These are phyloP conservation scores for Poeciliopsis gracilis DNA, from an alignment of 2,797 vertebrate genomes.

Conservation along the genomic window DNA sequence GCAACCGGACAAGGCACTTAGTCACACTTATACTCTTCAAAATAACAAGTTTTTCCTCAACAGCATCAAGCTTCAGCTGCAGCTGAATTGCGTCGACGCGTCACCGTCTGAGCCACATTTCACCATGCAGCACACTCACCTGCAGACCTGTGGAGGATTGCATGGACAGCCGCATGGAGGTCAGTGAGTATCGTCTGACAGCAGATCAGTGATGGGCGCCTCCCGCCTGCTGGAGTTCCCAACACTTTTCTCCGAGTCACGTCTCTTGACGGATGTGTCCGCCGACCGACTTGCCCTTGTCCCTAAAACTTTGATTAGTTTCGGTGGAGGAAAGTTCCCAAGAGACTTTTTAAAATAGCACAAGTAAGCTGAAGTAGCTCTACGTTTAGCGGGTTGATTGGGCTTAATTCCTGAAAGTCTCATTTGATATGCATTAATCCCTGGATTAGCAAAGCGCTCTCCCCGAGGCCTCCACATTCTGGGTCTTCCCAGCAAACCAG, in stretches of 20 bases:
- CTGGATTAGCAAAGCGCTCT: neutral
- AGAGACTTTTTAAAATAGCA: conserved; percentile 64
- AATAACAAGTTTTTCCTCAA: neutral
- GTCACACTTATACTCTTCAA: neutral
- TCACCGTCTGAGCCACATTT: neutral
- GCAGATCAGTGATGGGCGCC: conserved; percentile 70
- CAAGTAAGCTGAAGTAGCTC: conserved; percentile 48
- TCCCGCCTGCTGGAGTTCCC: conserved; percentile 60
- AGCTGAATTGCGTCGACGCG: neutral
- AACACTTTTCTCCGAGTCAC: conserved; percentile 54
- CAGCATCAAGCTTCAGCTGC: neutral
- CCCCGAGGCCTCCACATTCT: neutral
- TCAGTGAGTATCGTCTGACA: conserved; percentile 67
- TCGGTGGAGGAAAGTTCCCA: conserved; percentile 37
- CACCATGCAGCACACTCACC: neutral
- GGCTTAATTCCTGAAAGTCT: neutral
- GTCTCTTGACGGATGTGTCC: no score
- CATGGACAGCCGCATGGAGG: conserved; percentile 52
- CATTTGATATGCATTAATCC: conserved; percentile 5
- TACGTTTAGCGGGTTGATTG: conserved; percentile 8
- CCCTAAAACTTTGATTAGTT: conserved; percentile 50
- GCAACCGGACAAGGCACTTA: neutral
- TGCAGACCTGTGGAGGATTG: conserved; percentile 7
- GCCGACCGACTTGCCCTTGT: conserved; percentile 35
- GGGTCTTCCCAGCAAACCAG: conserved; percentile 4